Percentiles rank a stretch among this genome's conserved stretches.
phyloP scores from a whole-genome alignment of 2,888 invertebrate species.

The Mimas tiliae region DNA sequence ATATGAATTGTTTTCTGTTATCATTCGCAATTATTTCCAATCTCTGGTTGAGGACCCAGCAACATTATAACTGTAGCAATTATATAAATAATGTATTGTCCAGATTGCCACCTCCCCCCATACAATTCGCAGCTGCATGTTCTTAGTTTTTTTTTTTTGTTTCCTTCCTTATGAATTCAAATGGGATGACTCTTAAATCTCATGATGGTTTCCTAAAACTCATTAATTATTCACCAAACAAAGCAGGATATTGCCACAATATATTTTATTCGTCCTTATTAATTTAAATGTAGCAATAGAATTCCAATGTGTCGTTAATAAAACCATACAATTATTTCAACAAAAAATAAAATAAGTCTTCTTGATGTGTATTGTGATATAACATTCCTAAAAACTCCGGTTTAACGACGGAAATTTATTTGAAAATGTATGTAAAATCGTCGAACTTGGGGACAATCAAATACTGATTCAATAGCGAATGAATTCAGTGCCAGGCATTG shows the following conservation, averaged over 20 bases:
- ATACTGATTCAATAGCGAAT: constrained; percentile 71
- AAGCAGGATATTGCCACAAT: constrained; percentile 32
- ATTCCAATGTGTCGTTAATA: too few relatives aligned
- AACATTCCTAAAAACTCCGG: background rate
- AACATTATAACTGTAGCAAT: too few relatives aligned
- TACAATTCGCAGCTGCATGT: constrained; percentile 32
- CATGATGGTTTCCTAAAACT: constrained; percentile 45
- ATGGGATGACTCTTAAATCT: constrained; percentile 56
- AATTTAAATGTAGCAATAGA: background rate
- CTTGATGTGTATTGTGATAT: background rate
- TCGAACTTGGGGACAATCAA: constrained; percentile 66
- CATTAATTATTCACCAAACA: constrained; percentile 50
- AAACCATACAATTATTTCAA: background rate
- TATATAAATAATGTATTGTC: too few relatives aligned
- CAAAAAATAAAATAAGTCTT: background rate
- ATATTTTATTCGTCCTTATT: constrained; percentile 27
- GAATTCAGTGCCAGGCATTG: constrained; percentile 66
- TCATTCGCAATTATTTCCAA: too few relatives aligned
- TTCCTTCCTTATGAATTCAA: constrained; percentile 58
- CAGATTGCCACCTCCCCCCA: background rate
- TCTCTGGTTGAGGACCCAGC: too few relatives aligned
- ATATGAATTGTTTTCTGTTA: too few relatives aligned
- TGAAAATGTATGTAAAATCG: constrained; percentile 62
- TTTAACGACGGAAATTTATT: constrained; percentile 28
- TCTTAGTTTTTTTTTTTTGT: constrained; percentile 57